Percentiles rank a stretch among this genome's conserved stretches.
phyloP scores from a whole-genome alignment of 1,140 invertebrate genomes.

The Arctopsyche grandis region DNA sequence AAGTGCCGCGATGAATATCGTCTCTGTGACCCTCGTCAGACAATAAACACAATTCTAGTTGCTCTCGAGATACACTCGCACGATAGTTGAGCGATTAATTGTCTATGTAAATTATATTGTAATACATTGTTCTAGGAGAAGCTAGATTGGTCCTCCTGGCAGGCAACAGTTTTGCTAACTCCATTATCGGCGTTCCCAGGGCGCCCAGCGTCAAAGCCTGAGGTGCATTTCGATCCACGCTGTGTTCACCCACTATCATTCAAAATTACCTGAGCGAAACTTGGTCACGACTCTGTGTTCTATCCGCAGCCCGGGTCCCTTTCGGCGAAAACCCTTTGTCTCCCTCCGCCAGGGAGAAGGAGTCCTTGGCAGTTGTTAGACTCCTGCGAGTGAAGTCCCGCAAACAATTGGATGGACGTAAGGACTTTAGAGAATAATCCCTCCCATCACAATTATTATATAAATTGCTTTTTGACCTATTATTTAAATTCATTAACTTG shows the following conservation, averaged over 20 bases:
- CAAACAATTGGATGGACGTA: not conserved
- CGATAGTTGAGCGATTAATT: not conserved
- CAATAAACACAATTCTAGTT: not conserved
- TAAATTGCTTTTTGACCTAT: too few species aligned
- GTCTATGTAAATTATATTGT: constrained; percentile 1
- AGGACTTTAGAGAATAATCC: too few species aligned
- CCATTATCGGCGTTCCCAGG: not conserved
- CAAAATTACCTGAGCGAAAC: constrained; percentile 9
- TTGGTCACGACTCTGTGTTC: not conserved
- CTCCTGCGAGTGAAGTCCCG: not conserved
- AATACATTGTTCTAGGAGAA: not conserved
- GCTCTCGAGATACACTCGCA: not conserved
- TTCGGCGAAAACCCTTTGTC: not conserved
- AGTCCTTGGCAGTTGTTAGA: constrained; percentile 7
- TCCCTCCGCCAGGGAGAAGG: not conserved
- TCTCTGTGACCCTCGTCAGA: not conserved
- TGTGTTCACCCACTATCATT: not conserved
- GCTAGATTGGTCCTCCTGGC: not conserved
- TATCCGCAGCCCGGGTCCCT: not conserved
- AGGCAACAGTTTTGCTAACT: constrained; percentile 9
- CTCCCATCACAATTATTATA: too few species aligned
- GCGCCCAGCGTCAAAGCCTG: not conserved
- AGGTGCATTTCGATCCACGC: not conserved
- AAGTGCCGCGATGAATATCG: too few species aligned
- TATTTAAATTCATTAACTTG: too few species aligned